Conservation (phyloP, 2,113 vertebrate genomes). For the Prolemur simus region DNA sequence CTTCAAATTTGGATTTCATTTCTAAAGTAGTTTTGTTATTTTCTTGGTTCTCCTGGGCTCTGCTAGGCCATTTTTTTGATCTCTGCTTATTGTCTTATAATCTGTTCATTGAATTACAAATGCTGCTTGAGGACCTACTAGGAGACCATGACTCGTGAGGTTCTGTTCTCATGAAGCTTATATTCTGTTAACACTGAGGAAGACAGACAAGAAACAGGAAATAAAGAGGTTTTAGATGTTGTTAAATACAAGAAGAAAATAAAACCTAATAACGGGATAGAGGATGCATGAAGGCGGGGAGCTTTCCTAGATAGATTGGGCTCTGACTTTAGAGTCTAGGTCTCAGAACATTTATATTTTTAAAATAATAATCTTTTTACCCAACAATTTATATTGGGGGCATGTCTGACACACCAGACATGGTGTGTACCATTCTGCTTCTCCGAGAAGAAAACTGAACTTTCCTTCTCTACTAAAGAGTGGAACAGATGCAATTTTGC, state of each 20-base stretch:
- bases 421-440: neutral
- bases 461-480: neutral
- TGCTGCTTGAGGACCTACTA: neutral
- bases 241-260: neutral
- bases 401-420: neutral
- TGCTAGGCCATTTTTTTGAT: neutral
- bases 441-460: neutral
- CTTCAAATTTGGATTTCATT: neutral
- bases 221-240: neutral
- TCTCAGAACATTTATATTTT: neutral
- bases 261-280: neutral
- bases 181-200: neutral
- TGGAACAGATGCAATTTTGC: neutral
- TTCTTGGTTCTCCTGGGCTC: neutral
- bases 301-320: neutral
- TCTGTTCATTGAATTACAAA: neutral
- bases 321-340: neutral
- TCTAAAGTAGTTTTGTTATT: neutral
- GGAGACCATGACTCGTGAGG: neutral
- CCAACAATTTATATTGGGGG: neutral
- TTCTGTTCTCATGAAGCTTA: neutral
- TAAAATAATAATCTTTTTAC: neutral
- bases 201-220: neutral
- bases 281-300: neutral
- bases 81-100: neutral